These are phyloP conservation scores for Dermochelys coriacea DNA, from an alignment of 2,797 vertebrate species.

Conservation along the genomic window DNA sequence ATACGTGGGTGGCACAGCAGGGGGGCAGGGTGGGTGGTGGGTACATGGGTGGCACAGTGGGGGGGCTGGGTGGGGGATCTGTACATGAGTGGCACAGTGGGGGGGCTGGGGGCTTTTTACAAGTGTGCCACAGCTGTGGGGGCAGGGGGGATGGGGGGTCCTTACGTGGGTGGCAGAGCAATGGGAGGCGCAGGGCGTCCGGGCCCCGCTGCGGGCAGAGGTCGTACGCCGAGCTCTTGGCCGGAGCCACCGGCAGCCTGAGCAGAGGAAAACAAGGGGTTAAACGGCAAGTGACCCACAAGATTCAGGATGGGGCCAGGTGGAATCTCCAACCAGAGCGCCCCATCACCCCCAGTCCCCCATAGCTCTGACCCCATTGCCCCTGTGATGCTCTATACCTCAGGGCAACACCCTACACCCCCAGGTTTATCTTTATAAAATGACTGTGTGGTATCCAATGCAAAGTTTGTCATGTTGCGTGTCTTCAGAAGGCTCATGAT, in stretches of 20 bases:
- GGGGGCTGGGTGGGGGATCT: too few species aligned
- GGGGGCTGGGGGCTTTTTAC: background rate
- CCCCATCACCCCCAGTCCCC: background rate
- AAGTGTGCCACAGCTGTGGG: background rate
- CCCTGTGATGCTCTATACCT: too few species aligned
- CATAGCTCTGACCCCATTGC: background rate
- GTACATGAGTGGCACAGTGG: too few species aligned
- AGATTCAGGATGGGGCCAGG: background rate
- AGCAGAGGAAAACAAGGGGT: background rate
- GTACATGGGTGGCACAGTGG: too few species aligned
- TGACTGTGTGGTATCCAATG: too few species aligned
- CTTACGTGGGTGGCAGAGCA: background rate
- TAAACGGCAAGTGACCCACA: background rate
- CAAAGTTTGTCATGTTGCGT: too few species aligned
- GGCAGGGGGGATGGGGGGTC: too few species aligned
- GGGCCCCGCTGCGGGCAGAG: background rate
- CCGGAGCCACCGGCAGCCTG: background rate
- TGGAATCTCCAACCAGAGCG: background rate
- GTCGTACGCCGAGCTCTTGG: background rate
- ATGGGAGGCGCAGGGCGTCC: background rate
- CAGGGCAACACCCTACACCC: too few species aligned
- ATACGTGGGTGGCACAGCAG: too few species aligned
- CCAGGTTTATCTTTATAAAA: too few species aligned
- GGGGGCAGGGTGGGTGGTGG: too few species aligned
- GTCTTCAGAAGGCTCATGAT: too few species aligned